A percentile compares a stretch with the other conserved stretches of the same genome.
Conservation (phyloP, 2,888 invertebrate genomes). For the Drosophila atripex region DNA sequence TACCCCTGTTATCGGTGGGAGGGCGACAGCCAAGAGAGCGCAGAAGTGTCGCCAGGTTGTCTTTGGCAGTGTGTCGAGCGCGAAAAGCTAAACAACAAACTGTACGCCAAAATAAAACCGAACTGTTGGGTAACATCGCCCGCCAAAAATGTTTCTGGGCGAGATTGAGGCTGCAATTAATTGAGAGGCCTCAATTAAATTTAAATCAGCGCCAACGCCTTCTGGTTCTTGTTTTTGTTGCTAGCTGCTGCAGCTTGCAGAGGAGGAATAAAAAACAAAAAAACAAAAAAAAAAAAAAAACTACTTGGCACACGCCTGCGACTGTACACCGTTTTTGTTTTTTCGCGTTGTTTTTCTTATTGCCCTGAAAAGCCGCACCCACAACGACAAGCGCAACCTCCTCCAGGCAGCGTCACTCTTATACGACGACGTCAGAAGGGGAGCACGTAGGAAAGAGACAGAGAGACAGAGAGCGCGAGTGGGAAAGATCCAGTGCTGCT, state of each 20-base stretch:
- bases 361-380: constrained; percentile 60
- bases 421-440: constrained; percentile 53
- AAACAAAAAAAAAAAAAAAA: constrained; percentile 37
- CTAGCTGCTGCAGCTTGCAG: constrained; percentile 32
- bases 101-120: constrained; percentile 44
- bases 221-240: constrained; percentile 34
- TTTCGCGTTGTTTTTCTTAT: constrained; percentile 25
- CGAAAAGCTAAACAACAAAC: constrained; percentile 31
- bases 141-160: constrained; percentile 58
- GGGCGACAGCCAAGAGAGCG: too few species aligned
- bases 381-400: constrained; percentile 52
- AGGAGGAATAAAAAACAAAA: constrained; percentile 12
- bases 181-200: constrained; percentile 70
- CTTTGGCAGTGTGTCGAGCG: constrained; percentile 47
- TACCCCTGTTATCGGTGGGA: constrained; percentile 17
- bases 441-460: constrained; percentile 9
- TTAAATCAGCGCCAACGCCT: constrained; percentile 66
- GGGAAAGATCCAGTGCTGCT: constrained; percentile 1
- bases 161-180: constrained; percentile 58
- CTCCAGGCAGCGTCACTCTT: constrained; percentile 58
- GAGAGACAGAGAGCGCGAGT: constrained; percentile 1
- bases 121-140: constrained; percentile 64
- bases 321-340: constrained; percentile 65
- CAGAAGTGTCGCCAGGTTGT: constrained; percentile 47
- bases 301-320: constrained; percentile 65